Base-by-base conservation (phyloP, 2,113 vertebrate genomes). In the Seriola aureovittata region DNA sequence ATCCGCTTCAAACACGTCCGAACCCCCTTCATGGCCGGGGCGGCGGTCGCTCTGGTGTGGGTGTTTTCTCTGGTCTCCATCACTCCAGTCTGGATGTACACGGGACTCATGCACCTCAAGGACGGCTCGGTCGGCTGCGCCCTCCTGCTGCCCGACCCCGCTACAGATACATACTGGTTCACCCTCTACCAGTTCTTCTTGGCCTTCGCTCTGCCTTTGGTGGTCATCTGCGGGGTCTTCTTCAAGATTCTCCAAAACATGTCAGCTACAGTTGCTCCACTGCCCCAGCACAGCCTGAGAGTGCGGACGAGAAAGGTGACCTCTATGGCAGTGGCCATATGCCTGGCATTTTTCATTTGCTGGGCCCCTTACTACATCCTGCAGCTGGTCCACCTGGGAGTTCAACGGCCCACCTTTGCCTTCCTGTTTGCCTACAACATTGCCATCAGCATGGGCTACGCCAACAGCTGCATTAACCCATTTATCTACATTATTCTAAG, bases 161-260 rank as follows among this genome's bases (percentile, higher is more conserved):
- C 93, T 69, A 94, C 91, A 0, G 95, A 95, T 60, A 93, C 94
- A 72, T 96, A 95, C 88, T 96, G 96, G 96, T 95, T 94, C 73
- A 93, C 93, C 1, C 92, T 95, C 16, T 95, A 94, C 78, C 94
- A 95, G n/a, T 95, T 95, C 72, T 86, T 95, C 76, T 68, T 95
- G 36, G 92, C 85, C 13, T 96, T 95, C 4, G 93, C 92, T 17
- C 81, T 96, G 58, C 96, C 96, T 0, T 21, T 96, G 75, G n/a
- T 85, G 55, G 82, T 96, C 71, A 96, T 96, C 85, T 96, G 96
- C 0, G 85, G 92, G 16, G 95, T 95, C 16, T 96, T 96, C 68
- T 95, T 95, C 38, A 96, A 95, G 88, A 96, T 96, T 74, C 94
- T 96, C 19, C 95, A 95, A 88, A 95, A 96, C 90, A 94, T 96